phyloP scores from a whole-genome alignment of 1,140 invertebrate genomes.

The Anagrus nilaparvatae region DNA sequence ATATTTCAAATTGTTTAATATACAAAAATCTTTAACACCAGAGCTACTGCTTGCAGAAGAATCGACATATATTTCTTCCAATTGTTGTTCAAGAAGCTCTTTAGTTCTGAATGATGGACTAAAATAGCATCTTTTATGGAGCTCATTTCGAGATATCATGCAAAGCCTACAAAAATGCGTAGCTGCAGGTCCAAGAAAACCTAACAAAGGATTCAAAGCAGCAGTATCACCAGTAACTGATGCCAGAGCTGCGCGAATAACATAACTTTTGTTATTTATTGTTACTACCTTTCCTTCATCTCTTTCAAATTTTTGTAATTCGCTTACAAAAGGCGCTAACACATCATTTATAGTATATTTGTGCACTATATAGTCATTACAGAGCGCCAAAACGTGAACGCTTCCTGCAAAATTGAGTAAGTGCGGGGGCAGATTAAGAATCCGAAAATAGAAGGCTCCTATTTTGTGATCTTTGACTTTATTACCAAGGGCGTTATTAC shows the following conservation, averaged over 20 bases:
- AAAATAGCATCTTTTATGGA: no score
- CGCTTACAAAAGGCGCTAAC: not conserved
- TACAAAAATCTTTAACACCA: no score
- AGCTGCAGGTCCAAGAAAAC: slow-evolving; percentile 5
- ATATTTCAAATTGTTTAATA: no score
- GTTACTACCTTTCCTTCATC: not conserved
- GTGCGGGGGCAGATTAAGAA: slow-evolving; percentile 14
- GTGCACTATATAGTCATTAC: slow-evolving; percentile 2
- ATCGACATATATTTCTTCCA: no score
- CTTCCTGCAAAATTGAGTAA: slow-evolving; percentile 5
- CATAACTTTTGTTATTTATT: not conserved
- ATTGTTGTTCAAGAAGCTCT: no score
- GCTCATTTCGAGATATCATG: not conserved
- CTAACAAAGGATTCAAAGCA: slow-evolving; percentile 2
- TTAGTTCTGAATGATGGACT: no score
- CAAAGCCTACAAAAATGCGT: slow-evolving; percentile 7
- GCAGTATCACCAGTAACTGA: not conserved
- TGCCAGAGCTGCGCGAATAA: not conserved
- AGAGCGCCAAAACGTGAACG: slow-evolving; percentile 1
- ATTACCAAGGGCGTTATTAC: slow-evolving; percentile 14
- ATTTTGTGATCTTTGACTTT: slow-evolving; percentile 18
- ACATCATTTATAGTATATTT: slow-evolving; percentile 3
- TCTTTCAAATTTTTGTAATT: slow-evolving; percentile 1
- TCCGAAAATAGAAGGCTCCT: slow-evolving; percentile 16
- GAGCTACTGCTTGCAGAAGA: no score